Percentiles rank a stretch among this genome's conserved stretches.
These are phyloP conservation scores for Mythimna vitellina DNA, from an alignment of 2,888 invertebrate species.

Conservation along the genomic window DNA sequence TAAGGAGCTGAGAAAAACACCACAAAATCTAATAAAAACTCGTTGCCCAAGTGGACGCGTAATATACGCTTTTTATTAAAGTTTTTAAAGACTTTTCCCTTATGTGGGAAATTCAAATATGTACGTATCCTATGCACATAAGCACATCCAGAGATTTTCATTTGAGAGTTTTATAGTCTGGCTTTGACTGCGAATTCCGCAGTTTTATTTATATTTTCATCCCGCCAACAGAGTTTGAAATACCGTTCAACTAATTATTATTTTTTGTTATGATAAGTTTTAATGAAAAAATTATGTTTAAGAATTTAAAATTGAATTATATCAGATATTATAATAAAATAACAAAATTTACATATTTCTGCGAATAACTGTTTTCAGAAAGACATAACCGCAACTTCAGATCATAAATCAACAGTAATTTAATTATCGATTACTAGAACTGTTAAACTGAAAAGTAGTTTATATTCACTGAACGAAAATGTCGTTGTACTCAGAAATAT, in stretches of 20 bases:
- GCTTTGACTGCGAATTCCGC: slow-evolving; percentile 65
- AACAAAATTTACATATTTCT: background rate
- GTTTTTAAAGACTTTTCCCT: slow-evolving; percentile 53
- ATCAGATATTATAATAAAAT: background rate
- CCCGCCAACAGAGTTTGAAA: slow-evolving; percentile 23
- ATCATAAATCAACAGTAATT: background rate
- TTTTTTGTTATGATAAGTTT: slow-evolving; percentile 10
- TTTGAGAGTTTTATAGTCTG: slow-evolving; percentile 62
- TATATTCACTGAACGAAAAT: slow-evolving; percentile 20
- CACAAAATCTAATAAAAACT: slow-evolving; percentile 51
- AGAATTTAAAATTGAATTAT: background rate
- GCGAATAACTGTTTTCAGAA: background rate
- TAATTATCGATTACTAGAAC: background rate
- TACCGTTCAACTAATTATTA: slow-evolving; percentile 24
- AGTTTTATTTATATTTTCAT: slow-evolving; percentile 41
- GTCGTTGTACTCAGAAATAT: slow-evolving; percentile 6
- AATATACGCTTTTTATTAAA: slow-evolving; percentile 56
- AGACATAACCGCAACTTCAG: background rate
- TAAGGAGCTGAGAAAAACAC: slow-evolving; percentile 30
- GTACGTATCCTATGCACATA: slow-evolving; percentile 41
- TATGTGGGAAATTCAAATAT: slow-evolving; percentile 42
- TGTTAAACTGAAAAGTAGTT: slow-evolving; percentile 1
- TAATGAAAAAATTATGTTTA: background rate
- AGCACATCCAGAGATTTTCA: slow-evolving; percentile 42
- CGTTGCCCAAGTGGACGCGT: slow-evolving; percentile 44